Conservation (phyloP, 2,888 invertebrate species). For the Agrochola lychnidis region DNA sequence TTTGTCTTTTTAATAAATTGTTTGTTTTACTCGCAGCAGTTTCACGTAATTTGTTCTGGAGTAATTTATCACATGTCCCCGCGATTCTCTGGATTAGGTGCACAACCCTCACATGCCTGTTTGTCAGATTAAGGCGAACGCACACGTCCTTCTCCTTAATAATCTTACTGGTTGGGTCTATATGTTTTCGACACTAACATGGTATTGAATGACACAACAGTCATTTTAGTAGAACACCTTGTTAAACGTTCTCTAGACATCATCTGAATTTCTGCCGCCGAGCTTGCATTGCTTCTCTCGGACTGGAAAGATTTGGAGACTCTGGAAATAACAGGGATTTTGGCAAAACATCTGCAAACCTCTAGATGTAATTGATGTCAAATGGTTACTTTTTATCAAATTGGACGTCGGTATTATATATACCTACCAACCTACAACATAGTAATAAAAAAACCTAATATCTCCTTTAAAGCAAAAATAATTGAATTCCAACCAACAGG, state of each 20-base stretch:
- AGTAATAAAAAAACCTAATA: background rate
- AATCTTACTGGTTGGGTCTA: slow-evolving; percentile 39
- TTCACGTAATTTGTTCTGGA: slow-evolving; percentile 82
- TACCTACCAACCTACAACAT: background rate
- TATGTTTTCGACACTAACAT: slow-evolving; percentile 12
- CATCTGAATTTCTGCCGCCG: background rate
- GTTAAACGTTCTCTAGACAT: background rate
- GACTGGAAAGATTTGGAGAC: background rate
- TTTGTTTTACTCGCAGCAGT: slow-evolving; percentile 83
- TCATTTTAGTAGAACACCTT: background rate
- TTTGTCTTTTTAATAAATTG: slow-evolving; percentile 86
- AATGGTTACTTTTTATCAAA: background rate
- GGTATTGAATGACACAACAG: background rate
- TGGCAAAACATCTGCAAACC: background rate
- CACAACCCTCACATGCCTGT: slow-evolving; percentile 77
- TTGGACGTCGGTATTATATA: background rate
- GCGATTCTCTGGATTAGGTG: slow-evolving; percentile 80
- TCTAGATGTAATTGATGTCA: background rate
- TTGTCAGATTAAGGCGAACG: slow-evolving; percentile 75
- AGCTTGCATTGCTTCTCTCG: background rate
- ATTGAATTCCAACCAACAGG: slow-evolving; percentile 26
- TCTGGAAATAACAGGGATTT: background rate
- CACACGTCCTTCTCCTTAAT: slow-evolving; percentile 46
- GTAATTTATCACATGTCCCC: slow-evolving; percentile 84
- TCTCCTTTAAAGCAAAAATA: background rate